A percentile compares a stretch with the other conserved stretches of the same genome.
Evolutionary conservation across 2,113 vertebrate genomes (phyloP).

Genomic region (Alethe diademata): DNA sequence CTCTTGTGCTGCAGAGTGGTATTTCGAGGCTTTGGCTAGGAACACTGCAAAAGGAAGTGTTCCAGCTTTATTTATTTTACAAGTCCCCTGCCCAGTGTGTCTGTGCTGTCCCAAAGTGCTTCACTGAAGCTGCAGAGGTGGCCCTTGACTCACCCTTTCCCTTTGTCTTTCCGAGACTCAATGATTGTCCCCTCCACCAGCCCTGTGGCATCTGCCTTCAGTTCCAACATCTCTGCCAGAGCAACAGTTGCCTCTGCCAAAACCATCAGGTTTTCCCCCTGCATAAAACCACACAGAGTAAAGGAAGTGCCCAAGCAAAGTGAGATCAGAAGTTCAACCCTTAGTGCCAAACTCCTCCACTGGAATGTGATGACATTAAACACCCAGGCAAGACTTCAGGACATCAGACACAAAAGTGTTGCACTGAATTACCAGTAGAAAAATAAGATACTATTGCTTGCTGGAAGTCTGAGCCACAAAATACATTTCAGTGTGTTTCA

Average conservation of each 20-base stretch:
- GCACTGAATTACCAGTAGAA: not conserved
- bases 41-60: not conserved
- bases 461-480: not conserved
- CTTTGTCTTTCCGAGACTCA: conserved; percentile 90
- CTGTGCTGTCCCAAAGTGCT: not conserved
- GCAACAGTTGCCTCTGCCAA: conserved; percentile 89
- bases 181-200: conserved; percentile 87
- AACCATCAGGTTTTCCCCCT: conserved; percentile 89
- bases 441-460: not conserved
- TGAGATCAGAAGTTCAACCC: not conserved
- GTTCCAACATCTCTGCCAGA: conserved; percentile 89
- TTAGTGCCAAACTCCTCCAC: not conserved
- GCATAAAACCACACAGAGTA: not conserved
- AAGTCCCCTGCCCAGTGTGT: not conserved
- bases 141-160: conserved; percentile 77
- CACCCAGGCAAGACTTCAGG: not conserved
- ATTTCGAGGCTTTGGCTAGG: not conserved
- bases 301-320: not conserved
- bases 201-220: conserved; percentile 86
- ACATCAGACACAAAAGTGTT: not conserved
- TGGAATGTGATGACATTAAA: not conserved
- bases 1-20: not conserved
- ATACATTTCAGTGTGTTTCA: not conserved
- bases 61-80: not conserved
- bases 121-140: not conserved